Evolutionary conservation across 1,140 invertebrate genomes (phyloP).

Genomic region (Eulimnadia texana): DNA sequence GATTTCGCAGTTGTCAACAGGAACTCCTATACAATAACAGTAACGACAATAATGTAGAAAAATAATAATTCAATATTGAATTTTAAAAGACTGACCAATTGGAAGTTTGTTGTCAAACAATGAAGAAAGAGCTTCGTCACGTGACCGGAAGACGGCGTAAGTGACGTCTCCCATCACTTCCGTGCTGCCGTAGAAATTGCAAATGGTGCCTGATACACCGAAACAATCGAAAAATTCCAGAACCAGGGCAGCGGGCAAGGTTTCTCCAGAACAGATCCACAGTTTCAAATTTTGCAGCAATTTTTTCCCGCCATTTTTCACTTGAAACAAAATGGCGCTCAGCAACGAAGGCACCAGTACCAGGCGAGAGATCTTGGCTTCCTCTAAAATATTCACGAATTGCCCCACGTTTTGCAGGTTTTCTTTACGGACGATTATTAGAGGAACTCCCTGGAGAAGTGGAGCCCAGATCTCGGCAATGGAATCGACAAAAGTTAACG

Average conservation of each 20-base stretch:
- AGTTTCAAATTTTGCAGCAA: conserved; percentile 43
- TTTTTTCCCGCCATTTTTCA: conserved; percentile 28
- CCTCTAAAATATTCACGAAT: conserved; percentile 47
- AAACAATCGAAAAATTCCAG: conserved; percentile 57
- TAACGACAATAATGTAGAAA: not conserved
- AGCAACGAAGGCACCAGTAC: conserved; percentile 70
- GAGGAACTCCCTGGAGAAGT: conserved; percentile 45
- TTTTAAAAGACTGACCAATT: conserved; percentile 44
- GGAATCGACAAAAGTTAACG: conserved; percentile 75
- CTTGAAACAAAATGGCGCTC: conserved; percentile 54
- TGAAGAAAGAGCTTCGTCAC: conserved; percentile 40
- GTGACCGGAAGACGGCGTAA: conserved; percentile 37
- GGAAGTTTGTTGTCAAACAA: conserved; percentile 45
- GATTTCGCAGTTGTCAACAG: conserved; percentile 59
- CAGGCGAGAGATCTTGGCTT: conserved; percentile 55
- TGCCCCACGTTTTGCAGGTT: conserved; percentile 57
- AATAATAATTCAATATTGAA: conserved; percentile 2
- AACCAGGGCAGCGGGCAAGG: conserved; percentile 45
- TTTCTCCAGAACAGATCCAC: conserved; percentile 73
- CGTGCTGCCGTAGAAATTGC: conserved; percentile 80
- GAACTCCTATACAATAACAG: conserved; percentile 34
- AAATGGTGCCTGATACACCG: conserved; percentile 32
- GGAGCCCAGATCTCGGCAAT: conserved; percentile 73
- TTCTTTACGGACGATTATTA: conserved; percentile 53
- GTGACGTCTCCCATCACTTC: conserved; percentile 74